phyloP scores from a whole-genome alignment of 2,113 vertebrate genomes.

The Bufo gargarizans region DNA sequence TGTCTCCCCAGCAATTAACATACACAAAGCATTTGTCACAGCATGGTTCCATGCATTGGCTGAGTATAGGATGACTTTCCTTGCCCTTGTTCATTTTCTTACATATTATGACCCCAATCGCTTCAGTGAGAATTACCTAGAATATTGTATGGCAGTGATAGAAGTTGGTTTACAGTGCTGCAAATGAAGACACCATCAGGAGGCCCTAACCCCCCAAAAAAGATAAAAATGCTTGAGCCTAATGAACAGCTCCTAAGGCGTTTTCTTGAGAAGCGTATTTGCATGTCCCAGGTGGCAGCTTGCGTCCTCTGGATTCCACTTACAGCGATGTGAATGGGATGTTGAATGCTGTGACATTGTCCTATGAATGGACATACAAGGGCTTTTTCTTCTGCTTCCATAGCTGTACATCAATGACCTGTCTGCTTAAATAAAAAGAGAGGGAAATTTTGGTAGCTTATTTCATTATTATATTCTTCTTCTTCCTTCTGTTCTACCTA shows the following conservation, averaged over 20 bases:
- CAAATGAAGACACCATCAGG: slow-evolving; percentile 55
- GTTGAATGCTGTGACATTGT: slow-evolving; percentile 49
- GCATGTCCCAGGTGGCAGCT: slow-evolving; percentile 52
- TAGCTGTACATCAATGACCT: slow-evolving; percentile 33
- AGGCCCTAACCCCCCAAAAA: slow-evolving; percentile 49
- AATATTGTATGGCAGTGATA: slow-evolving; percentile 32
- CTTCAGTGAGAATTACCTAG: slow-evolving; percentile 57
- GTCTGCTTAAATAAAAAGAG: neutral
- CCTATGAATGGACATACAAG: slow-evolving; percentile 35
- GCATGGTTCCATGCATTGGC: neutral
- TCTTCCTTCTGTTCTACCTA: too few species aligned
- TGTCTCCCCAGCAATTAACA: slow-evolving; percentile 21
- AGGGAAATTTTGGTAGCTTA: neutral
- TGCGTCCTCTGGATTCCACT: slow-evolving; percentile 45
- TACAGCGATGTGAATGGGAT: slow-evolving; percentile 23
- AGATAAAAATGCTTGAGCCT: slow-evolving; percentile 45
- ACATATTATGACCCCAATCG: slow-evolving; percentile 50
- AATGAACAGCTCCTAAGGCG: slow-evolving; percentile 55
- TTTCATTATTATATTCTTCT: neutral
- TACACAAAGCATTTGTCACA: slow-evolving; percentile 8
- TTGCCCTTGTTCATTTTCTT: slow-evolving; percentile 43
- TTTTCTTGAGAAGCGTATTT: slow-evolving; percentile 43
- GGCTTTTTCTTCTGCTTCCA: slow-evolving; percentile 35
- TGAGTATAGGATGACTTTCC: slow-evolving; percentile 23
- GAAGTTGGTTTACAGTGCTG: slow-evolving; percentile 47